A percentile compares a stretch with the other conserved stretches of the same genome.
phyloP scores from a whole-genome alignment of 1,140 invertebrate species.

The Centruroides sculpturatus region DNA sequence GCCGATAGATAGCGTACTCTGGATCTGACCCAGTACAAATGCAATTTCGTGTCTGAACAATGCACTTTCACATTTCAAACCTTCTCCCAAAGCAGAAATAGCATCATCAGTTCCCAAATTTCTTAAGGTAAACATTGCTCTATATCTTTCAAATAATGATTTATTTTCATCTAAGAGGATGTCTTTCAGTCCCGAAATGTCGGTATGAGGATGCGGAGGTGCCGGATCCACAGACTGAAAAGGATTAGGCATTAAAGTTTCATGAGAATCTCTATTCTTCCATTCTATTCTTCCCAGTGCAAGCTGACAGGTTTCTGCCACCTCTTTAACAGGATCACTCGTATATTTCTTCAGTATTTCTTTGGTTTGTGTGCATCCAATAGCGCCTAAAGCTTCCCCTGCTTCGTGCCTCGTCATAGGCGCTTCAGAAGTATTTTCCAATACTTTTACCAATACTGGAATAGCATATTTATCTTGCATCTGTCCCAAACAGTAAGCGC shows the following conservation, averaged over 20 bases:
- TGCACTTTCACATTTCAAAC: constrained; percentile 60
- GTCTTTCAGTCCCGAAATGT: constrained; percentile 44
- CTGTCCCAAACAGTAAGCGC: constrained; percentile 98
- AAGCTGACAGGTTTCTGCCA: constrained; percentile 90
- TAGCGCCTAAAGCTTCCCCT: constrained; percentile 95
- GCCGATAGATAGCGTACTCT: constrained; percentile 58
- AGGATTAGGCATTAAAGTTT: constrained; percentile 43
- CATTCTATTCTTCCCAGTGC: constrained; percentile 71
- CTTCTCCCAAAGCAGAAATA: constrained; percentile 64
- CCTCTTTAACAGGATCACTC: constrained; percentile 60
- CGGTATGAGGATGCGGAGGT: constrained; percentile 44
- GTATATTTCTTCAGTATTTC: constrained; percentile 44
- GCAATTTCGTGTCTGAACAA: constrained; percentile 95
- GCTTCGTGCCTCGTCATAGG: constrained; percentile 97
- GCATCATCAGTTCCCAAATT: constrained; percentile 67
- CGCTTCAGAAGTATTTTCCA: constrained; percentile 67
- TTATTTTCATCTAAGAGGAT: constrained; percentile 58
- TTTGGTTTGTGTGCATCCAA: constrained; percentile 47
- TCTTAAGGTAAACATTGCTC: constrained; percentile 91
- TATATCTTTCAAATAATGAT: constrained; percentile 70
- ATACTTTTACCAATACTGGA: constrained; percentile 52
- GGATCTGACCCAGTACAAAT: constrained; percentile 94
- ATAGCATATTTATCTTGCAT: constrained; percentile 78
- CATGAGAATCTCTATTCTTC: constrained; percentile 28
- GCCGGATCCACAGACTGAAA: constrained; percentile 87